These are phyloP conservation scores for Zonotrichia albicollis DNA, from an alignment of 2,797 vertebrate genomes.

Conservation along the genomic window DNA sequence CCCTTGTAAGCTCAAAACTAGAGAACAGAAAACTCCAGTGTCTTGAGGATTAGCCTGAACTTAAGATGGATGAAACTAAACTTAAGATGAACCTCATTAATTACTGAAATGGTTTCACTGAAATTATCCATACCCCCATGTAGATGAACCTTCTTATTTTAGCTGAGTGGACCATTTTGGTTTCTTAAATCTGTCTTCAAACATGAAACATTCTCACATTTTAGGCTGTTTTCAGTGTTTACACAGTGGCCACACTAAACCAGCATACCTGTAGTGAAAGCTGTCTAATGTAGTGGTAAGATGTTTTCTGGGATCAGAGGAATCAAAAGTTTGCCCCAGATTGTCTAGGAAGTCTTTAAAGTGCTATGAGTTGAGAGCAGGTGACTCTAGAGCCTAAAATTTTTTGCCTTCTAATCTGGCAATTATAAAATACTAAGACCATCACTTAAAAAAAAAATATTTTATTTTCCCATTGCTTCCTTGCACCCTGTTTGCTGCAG, in stretches of 20 bases:
- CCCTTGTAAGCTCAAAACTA: background rate
- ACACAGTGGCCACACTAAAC: background rate
- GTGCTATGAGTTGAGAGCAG: background rate
- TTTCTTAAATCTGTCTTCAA: background rate
- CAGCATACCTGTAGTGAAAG: background rate
- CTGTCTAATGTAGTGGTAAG: background rate
- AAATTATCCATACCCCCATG: background rate
- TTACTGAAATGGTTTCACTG: background rate
- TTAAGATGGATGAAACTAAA: background rate
- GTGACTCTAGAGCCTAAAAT: background rate
- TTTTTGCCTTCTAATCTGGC: background rate
- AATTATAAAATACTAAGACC: background rate
- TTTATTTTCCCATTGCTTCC: background rate
- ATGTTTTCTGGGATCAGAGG: background rate
- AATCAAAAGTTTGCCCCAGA: background rate
- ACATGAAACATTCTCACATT: background rate
- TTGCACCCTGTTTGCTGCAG: background rate
- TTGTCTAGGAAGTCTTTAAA: background rate
- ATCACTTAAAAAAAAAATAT: background rate
- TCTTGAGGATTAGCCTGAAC: background rate
- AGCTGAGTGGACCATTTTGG: background rate
- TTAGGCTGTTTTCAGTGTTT: background rate
- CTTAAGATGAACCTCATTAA: background rate
- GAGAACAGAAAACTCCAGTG: background rate
- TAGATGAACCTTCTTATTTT: background rate